Evolutionary conservation across 53 echinoderm and acorn worm genomes (phyloP).

Genomic region (Holothuria scabra): DNA sequence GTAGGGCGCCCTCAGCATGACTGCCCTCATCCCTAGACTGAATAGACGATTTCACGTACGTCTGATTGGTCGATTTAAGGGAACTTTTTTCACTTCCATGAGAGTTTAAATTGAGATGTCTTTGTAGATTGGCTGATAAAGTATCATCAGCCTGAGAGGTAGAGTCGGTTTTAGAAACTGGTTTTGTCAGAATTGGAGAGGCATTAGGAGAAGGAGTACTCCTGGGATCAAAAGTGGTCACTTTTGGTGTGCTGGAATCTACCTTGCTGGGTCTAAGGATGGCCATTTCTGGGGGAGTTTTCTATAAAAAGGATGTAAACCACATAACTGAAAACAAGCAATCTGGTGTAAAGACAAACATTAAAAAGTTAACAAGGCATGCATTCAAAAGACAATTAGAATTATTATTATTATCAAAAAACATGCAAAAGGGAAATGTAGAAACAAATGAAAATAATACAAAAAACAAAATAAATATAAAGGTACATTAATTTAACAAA

Average conservation of each 20-base stretch:
- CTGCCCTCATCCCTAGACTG: background rate
- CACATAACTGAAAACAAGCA: conserved; percentile 9
- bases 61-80: conserved; percentile 12
- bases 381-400: background rate
- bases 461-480: too few relatives aligned
- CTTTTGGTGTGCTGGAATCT: conserved; percentile 94
- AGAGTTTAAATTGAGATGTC: conserved; percentile 30
- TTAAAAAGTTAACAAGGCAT: background rate
- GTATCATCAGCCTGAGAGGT: conserved; percentile 14
- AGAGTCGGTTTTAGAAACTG: background rate
- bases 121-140: background rate
- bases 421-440: too few relatives aligned
- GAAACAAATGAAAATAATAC: too few relatives aligned
- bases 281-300: conserved; percentile 36
- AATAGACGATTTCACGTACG: conserved; percentile 3
- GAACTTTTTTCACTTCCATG: conserved; percentile 18
- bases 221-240: conserved; percentile 61
- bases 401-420: too few relatives aligned
- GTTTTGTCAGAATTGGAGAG: conserved; percentile 73
- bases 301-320: conserved; percentile 13
- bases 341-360: background rate
- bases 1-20: conserved; percentile 7
- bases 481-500: too few relatives aligned
- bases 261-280: conserved; percentile 46
- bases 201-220: conserved; percentile 75